phyloP scores from a whole-genome alignment of 2,113 vertebrate genomes.

The Vireo altiloquus region DNA sequence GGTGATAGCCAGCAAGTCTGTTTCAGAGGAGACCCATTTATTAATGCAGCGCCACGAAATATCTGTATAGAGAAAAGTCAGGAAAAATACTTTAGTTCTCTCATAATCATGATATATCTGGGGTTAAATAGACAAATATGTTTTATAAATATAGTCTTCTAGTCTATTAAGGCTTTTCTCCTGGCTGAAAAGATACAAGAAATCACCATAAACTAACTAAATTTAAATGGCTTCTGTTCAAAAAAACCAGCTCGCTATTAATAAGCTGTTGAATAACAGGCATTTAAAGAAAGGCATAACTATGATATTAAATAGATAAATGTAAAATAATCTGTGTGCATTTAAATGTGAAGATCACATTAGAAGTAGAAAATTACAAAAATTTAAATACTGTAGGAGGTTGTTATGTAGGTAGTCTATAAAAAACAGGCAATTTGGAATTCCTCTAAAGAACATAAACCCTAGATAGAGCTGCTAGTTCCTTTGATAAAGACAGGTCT shows the following conservation, averaged over 20 bases:
- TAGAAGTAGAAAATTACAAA: slow-evolving; percentile 70
- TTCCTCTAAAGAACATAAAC: slow-evolving; percentile 70
- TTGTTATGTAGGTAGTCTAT: slow-evolving; percentile 69
- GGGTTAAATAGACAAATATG: slow-evolving; percentile 57
- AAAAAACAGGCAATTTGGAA: slow-evolving; percentile 72
- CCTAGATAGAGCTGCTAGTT: slow-evolving; percentile 64
- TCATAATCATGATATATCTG: slow-evolving; percentile 36
- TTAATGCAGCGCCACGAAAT: background rate
- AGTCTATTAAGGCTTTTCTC: slow-evolving; percentile 48
- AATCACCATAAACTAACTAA: slow-evolving; percentile 43
- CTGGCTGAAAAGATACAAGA: slow-evolving; percentile 39
- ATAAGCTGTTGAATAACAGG: slow-evolving; percentile 64
- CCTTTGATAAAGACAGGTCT: slow-evolving; percentile 70
- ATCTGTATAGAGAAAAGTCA: slow-evolving; percentile 13
- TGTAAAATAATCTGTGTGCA: slow-evolving; percentile 67
- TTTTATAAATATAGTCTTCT: slow-evolving; percentile 53
- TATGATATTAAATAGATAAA: slow-evolving; percentile 67
- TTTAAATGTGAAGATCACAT: slow-evolving; percentile 69
- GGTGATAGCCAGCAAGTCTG: background rate
- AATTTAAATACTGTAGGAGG: slow-evolving; percentile 68
- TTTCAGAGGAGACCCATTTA: slow-evolving; percentile 8
- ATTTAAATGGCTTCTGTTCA: slow-evolving; percentile 48
- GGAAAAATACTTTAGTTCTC: slow-evolving; percentile 14
- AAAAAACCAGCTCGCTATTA: slow-evolving; percentile 26
- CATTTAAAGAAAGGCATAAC: slow-evolving; percentile 68